Base-by-base conservation (phyloP, 2,888 invertebrate species). In the Cheiracanthium punctorium region DNA sequence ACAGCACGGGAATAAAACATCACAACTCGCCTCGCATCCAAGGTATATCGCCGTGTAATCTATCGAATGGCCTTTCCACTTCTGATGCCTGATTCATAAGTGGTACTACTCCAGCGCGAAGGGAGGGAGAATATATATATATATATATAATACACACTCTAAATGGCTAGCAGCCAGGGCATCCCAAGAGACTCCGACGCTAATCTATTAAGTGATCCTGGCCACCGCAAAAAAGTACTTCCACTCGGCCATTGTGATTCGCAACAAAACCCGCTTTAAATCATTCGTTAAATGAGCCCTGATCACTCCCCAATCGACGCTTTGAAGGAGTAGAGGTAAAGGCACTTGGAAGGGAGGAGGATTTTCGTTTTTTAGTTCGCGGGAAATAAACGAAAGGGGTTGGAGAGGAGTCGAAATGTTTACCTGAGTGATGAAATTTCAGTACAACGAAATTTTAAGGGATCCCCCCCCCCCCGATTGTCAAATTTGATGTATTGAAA, bases 121-220 rank as follows among this genome's bases (percentile, higher is more conserved):
- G 10, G 37, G 10, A 7, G 37, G 37, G 37, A 37, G 37, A 37
- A 37, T 4, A 37, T 37, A 4, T 37, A 37, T 37, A n/a, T n/a
- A n/a, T 7, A 37, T 37, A 37, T 37, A 37, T 37, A 37, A n/a
- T 10, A 4, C 10, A 37, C 37, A 37, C 37, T 30, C 84, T 79
- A 84, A 84, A 84, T 84, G 84, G 84, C 77, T 65, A 32, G n/a
- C 65, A n/a, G 48, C 71, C 37, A 48, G 10, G 48, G 7, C 33
- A 20, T 24, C 73, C 65, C 71, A 12, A 0, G 84, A 71, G 77
- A 73, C 4, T 33, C 24, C 5, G 67, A 52, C 43, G 76, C 77
- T 84, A 84, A 84, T 84, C 84, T 84, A 84, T 84, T 84, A 84
- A 84, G 84, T 79, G 77, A 79, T 84, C 82, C 43, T n/a, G 67